Conservation (phyloP, 2,113 vertebrate species). For the Melanerpes formicivorus region DNA sequence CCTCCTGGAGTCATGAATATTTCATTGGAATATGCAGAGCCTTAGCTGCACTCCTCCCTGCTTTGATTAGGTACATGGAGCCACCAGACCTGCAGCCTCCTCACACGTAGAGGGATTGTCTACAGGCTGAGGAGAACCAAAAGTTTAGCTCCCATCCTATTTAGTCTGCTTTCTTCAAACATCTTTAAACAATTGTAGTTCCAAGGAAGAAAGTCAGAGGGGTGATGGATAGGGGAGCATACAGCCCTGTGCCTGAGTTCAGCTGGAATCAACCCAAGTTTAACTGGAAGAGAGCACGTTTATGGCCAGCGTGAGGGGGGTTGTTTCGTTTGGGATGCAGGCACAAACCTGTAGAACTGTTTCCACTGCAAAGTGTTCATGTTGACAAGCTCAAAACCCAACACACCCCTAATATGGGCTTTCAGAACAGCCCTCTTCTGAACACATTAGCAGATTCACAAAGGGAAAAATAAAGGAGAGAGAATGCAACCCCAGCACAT, state of each 20-base stretch:
- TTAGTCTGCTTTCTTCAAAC: neutral
- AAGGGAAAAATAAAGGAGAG: neutral
- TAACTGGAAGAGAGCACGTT: neutral
- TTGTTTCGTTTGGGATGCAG: neutral
- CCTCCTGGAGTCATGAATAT: slow-evolving; percentile 29
- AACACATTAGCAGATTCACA: slow-evolving; percentile 16
- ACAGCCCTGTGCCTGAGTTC: neutral
- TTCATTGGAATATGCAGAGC: slow-evolving; percentile 8
- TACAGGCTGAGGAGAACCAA: neutral
- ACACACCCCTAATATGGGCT: slow-evolving; percentile 17
- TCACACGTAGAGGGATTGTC: neutral
- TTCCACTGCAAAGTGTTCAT: neutral
- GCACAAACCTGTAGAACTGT: neutral
- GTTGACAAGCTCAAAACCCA: slow-evolving; percentile 33
- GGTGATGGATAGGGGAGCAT: neutral
- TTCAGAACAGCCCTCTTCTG: slow-evolving; percentile 41
- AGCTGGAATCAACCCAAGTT: neutral
- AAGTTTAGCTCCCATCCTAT: neutral
- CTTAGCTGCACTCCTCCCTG: neutral
- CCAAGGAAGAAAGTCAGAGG: neutral
- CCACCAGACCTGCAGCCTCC: neutral
- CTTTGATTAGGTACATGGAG: neutral
- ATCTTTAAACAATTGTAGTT: neutral
- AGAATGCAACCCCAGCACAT: slow-evolving; percentile 56
- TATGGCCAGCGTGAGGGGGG: neutral